A percentile compares a stretch with the other conserved stretches of the same genome.
Evolutionary conservation across 2,113 vertebrate genomes (phyloP).

Genomic region (Gnathonemus longibarbis): DNA sequence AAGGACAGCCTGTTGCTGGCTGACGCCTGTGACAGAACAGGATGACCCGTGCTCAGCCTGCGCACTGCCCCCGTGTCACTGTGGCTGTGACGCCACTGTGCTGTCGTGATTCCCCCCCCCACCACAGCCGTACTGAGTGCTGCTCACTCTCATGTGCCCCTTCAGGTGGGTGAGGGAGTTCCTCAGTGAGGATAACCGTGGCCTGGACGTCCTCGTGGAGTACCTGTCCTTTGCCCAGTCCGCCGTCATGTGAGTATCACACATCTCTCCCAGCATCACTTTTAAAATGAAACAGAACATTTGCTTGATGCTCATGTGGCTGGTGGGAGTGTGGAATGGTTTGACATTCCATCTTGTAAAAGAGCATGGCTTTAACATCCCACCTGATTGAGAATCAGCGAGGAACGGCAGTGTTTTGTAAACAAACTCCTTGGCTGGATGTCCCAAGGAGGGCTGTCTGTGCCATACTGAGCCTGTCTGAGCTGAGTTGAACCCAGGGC

Average conservation of each 20-base stretch:
- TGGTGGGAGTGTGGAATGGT: background rate
- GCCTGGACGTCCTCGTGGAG: conserved; percentile 89
- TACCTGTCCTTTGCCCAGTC: conserved; percentile 94
- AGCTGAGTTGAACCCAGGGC: background rate
- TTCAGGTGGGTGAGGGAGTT: conserved; percentile 94
- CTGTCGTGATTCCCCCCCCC: background rate
- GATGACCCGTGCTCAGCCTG: background rate
- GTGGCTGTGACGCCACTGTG: background rate
- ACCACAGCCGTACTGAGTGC: conserved; percentile 6
- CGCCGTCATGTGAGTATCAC: conserved; percentile 82
- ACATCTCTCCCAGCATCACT: background rate
- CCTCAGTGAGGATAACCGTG: conserved; percentile 92
- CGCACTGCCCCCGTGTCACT: background rate
- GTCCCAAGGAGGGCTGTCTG: background rate
- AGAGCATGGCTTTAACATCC: background rate
- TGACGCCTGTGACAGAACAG: background rate
- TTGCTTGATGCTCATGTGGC: background rate
- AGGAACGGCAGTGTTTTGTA: background rate
- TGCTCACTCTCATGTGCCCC: conserved; percentile 24
- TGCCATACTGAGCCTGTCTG: background rate
- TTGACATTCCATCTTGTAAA: background rate
- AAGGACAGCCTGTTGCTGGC: background rate
- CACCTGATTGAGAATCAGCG: background rate
- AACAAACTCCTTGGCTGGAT: background rate
- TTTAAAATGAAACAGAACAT: background rate